Evolutionary conservation across 2,113 vertebrate genomes (phyloP), one percentile per base, ranked within the genome.

Genomic region (Phoxinus phoxinus): DNA sequence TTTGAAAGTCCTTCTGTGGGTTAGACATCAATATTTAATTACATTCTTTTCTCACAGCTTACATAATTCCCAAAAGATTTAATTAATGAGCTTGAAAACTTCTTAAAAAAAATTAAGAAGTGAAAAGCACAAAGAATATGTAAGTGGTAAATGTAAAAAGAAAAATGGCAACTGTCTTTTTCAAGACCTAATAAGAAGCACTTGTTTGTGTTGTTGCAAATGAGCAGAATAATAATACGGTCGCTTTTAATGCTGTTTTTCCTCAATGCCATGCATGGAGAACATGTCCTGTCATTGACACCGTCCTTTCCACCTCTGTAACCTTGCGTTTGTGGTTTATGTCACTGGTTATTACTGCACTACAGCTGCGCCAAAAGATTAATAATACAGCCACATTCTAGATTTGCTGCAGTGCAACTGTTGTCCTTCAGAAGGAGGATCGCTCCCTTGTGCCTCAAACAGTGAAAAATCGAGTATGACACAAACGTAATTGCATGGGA

Each of bases 11-110:
- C 89, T 91, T 87, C 51, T 89, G 84, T 75, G 92, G 92, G 79
- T 90, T 91, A 58, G 88, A 85, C 92, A 94, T 96, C 94, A 95
- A 95, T 94, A 94, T 95, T 96, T 95, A 90, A 96, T 95, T 94
- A 94, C 88, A 92, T 92, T 91, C 92, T 89, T 87, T 65, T 75
- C 85, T 90, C 89, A 86, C 90, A 93, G 87, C 91, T 93, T 91
- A 83, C 87, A 89, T 35, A 92, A 90, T 89, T 90, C 95, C 91
- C 93, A 87, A 81, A 93, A 93, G 93, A 90, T 90, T 93, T 94
- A 92, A 95, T 96, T 96, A 96, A 96, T 95, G 92, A 95, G 94
- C 94, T 91, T 93, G 87, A 93, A 91, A 89, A 90, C 91, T 41
- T 41, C 41, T 41, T 9, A 10, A 41, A 41, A 41, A 76, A 82